Evolutionary conservation across 2,113 vertebrate species (phyloP), one percentile per base, ranked within the genome.

Genomic region (Phycodurus eques): DNA sequence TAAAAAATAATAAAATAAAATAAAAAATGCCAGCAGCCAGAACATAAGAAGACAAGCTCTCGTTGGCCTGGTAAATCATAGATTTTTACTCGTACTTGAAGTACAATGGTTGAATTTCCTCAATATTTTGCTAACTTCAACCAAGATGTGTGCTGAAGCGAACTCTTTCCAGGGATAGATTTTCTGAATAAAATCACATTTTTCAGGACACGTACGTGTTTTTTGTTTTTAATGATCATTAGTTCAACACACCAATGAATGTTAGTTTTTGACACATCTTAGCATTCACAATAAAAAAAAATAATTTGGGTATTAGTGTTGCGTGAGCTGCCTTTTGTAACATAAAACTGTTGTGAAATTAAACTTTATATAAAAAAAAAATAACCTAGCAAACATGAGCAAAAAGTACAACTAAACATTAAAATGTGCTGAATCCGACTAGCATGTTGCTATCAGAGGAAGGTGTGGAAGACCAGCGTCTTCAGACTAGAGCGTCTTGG

Each of bases 401-500:
- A 56, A 22, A 53, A 53, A 20, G 4, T 22, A 10, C 19, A 0
- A 9, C 31, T 61, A 35, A 61, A 61, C 35, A 14, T 61, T 17
- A 4, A 61, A 61, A 35, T 22, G 49, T 2, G 5, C 49, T 19
- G 6, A 51, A 14, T 20, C 13, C 22, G 9, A 27, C 22, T 6
- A 31, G 56, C 22, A 59, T 31, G 22, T 59, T 31, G 33, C 31
- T 1, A 31, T 93, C 80, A 94, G 72, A 94, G 85, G 49, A 93
- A 90, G 19, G 89, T 90, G 72, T 93, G 92, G 78, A 94, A 92
- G 68, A 93, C 72, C 1, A 87, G 80, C 4, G 83, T 78, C 51
- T 73, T 92, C 70, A 93, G 85, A 59, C 88, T 92, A 42, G 80
- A 79, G 0, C 67, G 87, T 20, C 72, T 73, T 3, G 87, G 79